A percentile compares a stretch with the other conserved stretches of the same genome.
Evolutionary conservation across 2,888 invertebrate species (phyloP).

Genomic region (Volucella inanis): DNA sequence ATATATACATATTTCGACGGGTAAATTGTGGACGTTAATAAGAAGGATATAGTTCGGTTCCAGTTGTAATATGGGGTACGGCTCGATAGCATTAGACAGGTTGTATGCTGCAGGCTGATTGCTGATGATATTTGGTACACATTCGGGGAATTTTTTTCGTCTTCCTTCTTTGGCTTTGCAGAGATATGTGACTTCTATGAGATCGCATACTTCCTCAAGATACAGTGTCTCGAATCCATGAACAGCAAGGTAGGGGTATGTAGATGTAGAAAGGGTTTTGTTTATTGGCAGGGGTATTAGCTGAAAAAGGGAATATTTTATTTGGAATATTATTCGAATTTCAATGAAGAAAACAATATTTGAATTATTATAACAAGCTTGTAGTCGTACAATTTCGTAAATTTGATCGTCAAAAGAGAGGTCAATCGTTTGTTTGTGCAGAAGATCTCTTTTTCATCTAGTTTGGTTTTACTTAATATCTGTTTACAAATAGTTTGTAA

Average conservation of each 20-base stretch:
- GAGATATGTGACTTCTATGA: no score
- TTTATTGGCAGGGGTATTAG: slow-evolving; percentile 37
- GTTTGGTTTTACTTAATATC: slow-evolving; percentile 40
- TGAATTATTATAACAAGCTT: slow-evolving; percentile 50
- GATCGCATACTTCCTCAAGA: no score
- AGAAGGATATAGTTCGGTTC: slow-evolving; percentile 30
- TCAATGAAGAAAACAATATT: no score
- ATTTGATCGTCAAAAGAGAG: slow-evolving; percentile 42
- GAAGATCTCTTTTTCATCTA: slow-evolving; percentile 20
- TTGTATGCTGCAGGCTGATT: no score
- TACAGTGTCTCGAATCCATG: no score
- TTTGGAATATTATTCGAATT: no score
- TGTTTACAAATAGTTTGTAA: slow-evolving; percentile 51
- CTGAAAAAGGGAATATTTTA: slow-evolving; percentile 38
- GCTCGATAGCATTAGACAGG: no score
- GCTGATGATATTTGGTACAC: no score
- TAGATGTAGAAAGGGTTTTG: slow-evolving; percentile 11
- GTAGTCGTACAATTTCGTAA: slow-evolving; percentile 51
- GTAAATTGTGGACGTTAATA: slow-evolving; percentile 8
- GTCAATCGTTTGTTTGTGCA: slow-evolving; percentile 33
- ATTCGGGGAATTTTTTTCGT: no score
- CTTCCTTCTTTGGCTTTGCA: no score
- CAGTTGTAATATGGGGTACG: no score
- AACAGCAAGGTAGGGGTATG: slow-evolving; percentile 15
- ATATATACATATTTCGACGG: neutral